A percentile compares a stretch with the other conserved stretches of the same genome.
Conservation (phyloP, 2,797 vertebrate species). For the Rousettus madagascariensis region DNA sequence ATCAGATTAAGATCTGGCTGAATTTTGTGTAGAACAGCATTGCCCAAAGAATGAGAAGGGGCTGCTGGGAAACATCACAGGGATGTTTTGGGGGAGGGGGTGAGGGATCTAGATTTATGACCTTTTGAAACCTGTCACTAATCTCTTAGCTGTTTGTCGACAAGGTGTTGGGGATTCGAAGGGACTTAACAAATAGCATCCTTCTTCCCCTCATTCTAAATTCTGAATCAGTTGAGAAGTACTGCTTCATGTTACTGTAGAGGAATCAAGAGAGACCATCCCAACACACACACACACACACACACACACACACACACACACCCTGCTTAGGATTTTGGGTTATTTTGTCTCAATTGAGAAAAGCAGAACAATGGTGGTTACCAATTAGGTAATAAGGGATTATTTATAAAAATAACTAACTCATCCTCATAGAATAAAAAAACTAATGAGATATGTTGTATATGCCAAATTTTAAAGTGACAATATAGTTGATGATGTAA, state of each 20-base stretch:
- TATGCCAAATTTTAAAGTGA: neutral
- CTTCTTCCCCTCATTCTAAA: neutral
- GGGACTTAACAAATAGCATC: neutral
- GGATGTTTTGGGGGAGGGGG: neutral
- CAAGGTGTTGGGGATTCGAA: neutral
- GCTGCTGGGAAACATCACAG: neutral
- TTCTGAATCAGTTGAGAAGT: neutral
- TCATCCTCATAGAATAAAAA: neutral
- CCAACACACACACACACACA: neutral
- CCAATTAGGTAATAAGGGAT: neutral
- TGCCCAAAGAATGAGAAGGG: neutral
- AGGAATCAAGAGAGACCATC: neutral
- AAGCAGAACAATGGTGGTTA: neutral
- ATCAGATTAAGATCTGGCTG: neutral
- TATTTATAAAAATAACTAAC: neutral
- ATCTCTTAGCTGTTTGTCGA: neutral
- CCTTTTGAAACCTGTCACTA: neutral
- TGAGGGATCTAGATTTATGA: neutral
- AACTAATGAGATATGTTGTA: neutral
- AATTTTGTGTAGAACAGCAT: neutral
- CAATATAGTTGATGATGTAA: neutral
- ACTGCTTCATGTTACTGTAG: neutral
- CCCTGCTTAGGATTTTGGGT: neutral
- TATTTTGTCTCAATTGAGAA: neutral
- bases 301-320: neutral